Conservation (phyloP, 2,888 invertebrate species). For the Drosophila nr. perissopoda region DNA sequence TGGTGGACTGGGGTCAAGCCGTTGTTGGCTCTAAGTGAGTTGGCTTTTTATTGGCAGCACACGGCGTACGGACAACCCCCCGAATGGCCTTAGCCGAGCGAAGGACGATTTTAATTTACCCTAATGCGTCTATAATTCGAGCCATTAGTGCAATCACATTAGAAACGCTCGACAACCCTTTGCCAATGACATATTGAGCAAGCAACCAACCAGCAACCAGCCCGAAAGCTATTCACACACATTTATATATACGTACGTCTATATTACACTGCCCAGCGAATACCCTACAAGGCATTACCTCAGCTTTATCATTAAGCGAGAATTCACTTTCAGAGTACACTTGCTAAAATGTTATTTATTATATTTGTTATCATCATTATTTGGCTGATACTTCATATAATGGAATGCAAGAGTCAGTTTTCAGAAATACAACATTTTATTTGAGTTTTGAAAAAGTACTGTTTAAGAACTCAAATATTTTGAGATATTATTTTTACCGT, state of each 20-base stretch:
- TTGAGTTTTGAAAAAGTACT: neutral
- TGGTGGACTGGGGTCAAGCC: conserved; percentile 48
- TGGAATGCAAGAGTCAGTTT: too few species aligned
- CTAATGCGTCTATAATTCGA: conserved; percentile 85
- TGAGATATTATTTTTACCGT: neutral
- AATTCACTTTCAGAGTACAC: neutral
- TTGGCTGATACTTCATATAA: neutral
- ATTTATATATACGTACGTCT: neutral
- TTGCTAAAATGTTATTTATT: neutral
- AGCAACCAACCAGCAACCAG: conserved; percentile 34
- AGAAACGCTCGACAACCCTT: conserved; percentile 74
- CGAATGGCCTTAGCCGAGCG: conserved; percentile 41
- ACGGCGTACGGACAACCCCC: conserved; percentile 27
- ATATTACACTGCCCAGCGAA: neutral
- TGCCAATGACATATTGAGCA: conserved; percentile 25
- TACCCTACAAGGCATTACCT: neutral
- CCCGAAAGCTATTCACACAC: neutral
- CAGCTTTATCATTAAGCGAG: neutral
- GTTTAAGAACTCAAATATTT: neutral
- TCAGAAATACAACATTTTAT: neutral
- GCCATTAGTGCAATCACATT: conserved; percentile 84
- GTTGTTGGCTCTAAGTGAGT: conserved; percentile 57
- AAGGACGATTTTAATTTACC: conserved; percentile 84
- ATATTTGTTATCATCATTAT: neutral
- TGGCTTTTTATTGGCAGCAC: conserved; percentile 63